A percentile compares a stretch with the other conserved stretches of the same genome.
Evolutionary conservation across 2,113 vertebrate species (phyloP).

Genomic region (Brachyhypopomus occidentalis): DNA sequence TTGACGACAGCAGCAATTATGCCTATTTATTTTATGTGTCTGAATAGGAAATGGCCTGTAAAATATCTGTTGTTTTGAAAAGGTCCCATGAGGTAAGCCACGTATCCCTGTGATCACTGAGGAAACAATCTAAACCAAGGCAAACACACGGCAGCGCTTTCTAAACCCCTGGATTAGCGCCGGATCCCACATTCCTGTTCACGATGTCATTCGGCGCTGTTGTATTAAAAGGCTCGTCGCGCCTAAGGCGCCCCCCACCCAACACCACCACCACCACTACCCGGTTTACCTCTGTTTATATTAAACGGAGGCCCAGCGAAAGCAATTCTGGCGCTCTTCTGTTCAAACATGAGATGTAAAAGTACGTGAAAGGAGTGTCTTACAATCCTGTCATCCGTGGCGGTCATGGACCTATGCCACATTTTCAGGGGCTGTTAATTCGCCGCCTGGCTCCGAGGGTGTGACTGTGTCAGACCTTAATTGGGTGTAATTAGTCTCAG

Average conservation of each 20-base stretch:
- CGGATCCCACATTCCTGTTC: constrained; percentile 32
- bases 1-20: constrained; percentile 62
- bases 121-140: constrained; percentile 41
- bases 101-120: constrained; percentile 32
- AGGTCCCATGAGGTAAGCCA: constrained; percentile 48
- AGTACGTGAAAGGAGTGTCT: constrained; percentile 4
- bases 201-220: constrained; percentile 54
- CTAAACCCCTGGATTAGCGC: constrained; percentile 47
- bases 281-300: constrained; percentile 49
- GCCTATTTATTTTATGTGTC: constrained; percentile 68
- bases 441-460: constrained; percentile 40
- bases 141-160: constrained; percentile 38
- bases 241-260: constrained; percentile 31
- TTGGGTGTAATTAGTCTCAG: constrained; percentile 50
- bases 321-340: constrained; percentile 15
- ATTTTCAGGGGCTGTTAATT: constrained; percentile 36
- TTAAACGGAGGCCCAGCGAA: constrained; percentile 46
- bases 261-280: background rate
- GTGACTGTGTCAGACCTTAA: constrained; percentile 45
- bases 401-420: constrained; percentile 9
- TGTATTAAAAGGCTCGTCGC: constrained; percentile 52
- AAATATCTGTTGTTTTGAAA: constrained; percentile 65
- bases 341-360: background rate
- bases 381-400: constrained; percentile 1
- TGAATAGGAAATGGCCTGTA: constrained; percentile 62